Evolutionary conservation across 1,140 invertebrate genomes (phyloP), one percentile per base, ranked within the genome.

Genomic region (Meloidogyne floridensis): DNA sequence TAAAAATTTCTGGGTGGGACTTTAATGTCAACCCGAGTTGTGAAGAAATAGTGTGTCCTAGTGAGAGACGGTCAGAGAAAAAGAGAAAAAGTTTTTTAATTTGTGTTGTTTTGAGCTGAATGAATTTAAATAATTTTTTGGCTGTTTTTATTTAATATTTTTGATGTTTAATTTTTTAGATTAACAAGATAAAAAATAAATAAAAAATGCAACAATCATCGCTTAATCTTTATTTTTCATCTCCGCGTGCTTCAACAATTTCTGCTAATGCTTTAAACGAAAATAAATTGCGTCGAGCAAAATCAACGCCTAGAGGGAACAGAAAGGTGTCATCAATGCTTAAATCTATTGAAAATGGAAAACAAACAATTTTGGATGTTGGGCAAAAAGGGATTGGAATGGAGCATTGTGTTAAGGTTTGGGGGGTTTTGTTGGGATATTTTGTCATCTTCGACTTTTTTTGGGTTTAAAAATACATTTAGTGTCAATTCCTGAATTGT

Each of bases 371-470:
- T 18, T n/a, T 85, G 43, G 84, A 85, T 81, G 83, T 82, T 69
- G 84, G 84, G 3, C 86, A 87, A 70, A 80, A 81, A 43, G 82
- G 85, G 13, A 77, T 85, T 77, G 84, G 84, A 10, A 18, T 87
- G 15, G 82, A 85, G 54, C 72, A 81, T 43, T 85, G 84, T 74
- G 32, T 51, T 56, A 74, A 83, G 56, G 84, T 85, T 56, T 20
- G 53, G n/a, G 13, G 15, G 32, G 32, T 1, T 32, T 32, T 53
- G n/a, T 43, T 32, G 10, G 0, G 18, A 18, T n/a, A 4, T 15
- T 71, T 15, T 3, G 10, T 18, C 8, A 70, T 11, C 5, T 77
- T 15, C 11, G 13, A n/a, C 20, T 13, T 71, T 79, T n/a, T 20
- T 51, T 32, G 43, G 65, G n/a, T 54, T 15, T 53, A n/a, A 65